Evolutionary conservation across 2,888 invertebrate genomes (phyloP), one percentile per base, ranked within the genome.

Genomic region (Brachyptera putata): DNA sequence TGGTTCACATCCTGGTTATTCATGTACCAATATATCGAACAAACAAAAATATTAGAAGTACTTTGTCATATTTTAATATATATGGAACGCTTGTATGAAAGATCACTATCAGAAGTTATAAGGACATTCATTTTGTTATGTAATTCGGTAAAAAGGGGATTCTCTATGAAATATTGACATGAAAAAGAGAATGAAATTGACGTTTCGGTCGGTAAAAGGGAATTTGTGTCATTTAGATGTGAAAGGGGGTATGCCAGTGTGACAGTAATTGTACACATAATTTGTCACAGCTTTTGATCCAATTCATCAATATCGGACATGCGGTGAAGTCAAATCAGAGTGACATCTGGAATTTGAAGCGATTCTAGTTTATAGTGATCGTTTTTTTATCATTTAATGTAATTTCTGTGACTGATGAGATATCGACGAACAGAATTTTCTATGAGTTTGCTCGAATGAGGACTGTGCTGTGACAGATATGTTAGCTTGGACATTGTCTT

Each of bases 231-330:
- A 34, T 36, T 36, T 21, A 36, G 21, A 53, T 53, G 18, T 16
- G 53, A 53, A 21, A 22, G 34, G 7, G 53, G 36, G 34, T 36
- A 9, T 36, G 53, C 37, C 18, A 25, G 41, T 53, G 37, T 58
- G 58, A 53, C 30, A 41, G 50, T 53, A 58, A 50, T 48, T 58
- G 58, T 22, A 49, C 58, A 58, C 49, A 58, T 50, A 49, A 53
- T 39, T 58, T 58, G 58, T 30, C 53, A n/a, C 39, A 14, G 41
- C 41, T 16, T 53, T 53, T 58, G 58, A 58, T 37, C 37, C 58
- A 49, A 36, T 58, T 50, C 58, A 53, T 58, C 58, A 58, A 34
- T n/a, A 25, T 25, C 21, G 18, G 36, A 36, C 53, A 53, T 18
- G 5, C 24, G 30, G 30, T 30, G 7, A 30, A 7, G 30, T 30